phyloP scores from a whole-genome alignment of 2,888 invertebrate genomes.

The Serripes groenlandicus region DNA sequence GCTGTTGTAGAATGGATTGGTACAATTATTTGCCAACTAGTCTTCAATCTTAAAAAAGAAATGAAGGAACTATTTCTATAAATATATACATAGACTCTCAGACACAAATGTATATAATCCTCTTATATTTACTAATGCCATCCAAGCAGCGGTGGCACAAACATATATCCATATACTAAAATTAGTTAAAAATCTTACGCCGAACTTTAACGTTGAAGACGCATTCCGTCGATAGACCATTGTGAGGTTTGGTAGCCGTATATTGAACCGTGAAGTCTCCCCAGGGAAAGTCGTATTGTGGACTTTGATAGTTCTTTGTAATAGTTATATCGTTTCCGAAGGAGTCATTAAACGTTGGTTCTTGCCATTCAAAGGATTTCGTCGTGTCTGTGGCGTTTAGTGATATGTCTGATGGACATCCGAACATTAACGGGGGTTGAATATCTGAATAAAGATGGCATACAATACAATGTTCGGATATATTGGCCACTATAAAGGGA shows the following conservation, averaged over 20 bases:
- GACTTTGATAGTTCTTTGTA: slow-evolving; percentile 59
- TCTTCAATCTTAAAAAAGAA: too few relatives aligned
- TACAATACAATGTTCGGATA: too few relatives aligned
- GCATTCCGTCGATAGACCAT: slow-evolving; percentile 62
- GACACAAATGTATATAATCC: too few relatives aligned
- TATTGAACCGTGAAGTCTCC: slow-evolving; percentile 70
- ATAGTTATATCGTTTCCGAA: slow-evolving; percentile 44
- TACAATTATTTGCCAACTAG: too few relatives aligned
- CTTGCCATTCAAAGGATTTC: slow-evolving; percentile 49
- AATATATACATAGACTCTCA: too few relatives aligned
- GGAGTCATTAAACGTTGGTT: slow-evolving; percentile 67
- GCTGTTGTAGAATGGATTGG: too few relatives aligned
- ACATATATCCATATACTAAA: too few relatives aligned
- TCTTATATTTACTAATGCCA: too few relatives aligned
- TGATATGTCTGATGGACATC: slow-evolving; percentile 47
- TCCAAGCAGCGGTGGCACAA: too few relatives aligned
- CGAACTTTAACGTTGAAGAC: slow-evolving; percentile 52
- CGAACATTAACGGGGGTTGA: slow-evolving; percentile 59
- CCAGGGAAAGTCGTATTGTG: slow-evolving; percentile 66
- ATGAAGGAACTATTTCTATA: too few relatives aligned
- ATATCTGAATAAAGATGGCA: slow-evolving; percentile 54
- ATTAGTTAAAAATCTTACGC: too few relatives aligned
- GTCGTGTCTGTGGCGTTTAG: slow-evolving; percentile 41
- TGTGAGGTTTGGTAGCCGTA: slow-evolving; percentile 61
- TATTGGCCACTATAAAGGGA: too few relatives aligned